Conservation (phyloP, 2,113 vertebrate genomes). For the Brienomyrus longianalis region DNA sequence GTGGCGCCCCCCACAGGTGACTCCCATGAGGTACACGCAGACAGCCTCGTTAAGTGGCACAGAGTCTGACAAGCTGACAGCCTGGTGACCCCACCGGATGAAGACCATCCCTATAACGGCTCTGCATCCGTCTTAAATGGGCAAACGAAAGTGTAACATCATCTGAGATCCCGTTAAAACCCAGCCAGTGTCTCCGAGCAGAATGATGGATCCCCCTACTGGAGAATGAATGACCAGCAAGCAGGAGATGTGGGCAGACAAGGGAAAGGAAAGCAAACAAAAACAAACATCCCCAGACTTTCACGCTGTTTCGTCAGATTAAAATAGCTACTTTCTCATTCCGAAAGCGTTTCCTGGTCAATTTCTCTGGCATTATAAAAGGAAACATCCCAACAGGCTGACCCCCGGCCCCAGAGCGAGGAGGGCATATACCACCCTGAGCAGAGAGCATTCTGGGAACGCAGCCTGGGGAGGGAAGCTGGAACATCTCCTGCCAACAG, state of each 20-base stretch:
- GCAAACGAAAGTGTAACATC: not conserved
- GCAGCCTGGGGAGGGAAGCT: not conserved
- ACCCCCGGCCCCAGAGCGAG: not conserved
- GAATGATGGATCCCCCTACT: not conserved
- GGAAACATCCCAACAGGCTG: not conserved
- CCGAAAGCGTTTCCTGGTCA: not conserved
- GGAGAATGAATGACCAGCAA: not conserved
- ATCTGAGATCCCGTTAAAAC: not conserved
- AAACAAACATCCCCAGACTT: not conserved
- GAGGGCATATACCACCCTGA: not conserved
- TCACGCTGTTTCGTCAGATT: not conserved
- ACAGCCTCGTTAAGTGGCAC: not conserved
- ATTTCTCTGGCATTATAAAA: not conserved
- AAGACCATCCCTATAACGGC: not conserved
- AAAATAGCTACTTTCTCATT: not conserved
- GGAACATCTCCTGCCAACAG: not conserved
- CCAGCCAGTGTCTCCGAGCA: not conserved
- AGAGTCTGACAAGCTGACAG: not conserved
- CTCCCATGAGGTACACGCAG: not conserved
- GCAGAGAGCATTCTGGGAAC: not conserved
- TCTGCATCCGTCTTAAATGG: not conserved
- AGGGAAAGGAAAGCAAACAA: not conserved
- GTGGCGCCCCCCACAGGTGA: not conserved
- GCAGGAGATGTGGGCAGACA: not conserved
- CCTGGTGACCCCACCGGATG: not conserved